Percentiles rank a stretch among this genome's conserved stretches.
Evolutionary conservation across 2,113 vertebrate genomes (phyloP).

Genomic region (Vulpes lagopus): DNA sequence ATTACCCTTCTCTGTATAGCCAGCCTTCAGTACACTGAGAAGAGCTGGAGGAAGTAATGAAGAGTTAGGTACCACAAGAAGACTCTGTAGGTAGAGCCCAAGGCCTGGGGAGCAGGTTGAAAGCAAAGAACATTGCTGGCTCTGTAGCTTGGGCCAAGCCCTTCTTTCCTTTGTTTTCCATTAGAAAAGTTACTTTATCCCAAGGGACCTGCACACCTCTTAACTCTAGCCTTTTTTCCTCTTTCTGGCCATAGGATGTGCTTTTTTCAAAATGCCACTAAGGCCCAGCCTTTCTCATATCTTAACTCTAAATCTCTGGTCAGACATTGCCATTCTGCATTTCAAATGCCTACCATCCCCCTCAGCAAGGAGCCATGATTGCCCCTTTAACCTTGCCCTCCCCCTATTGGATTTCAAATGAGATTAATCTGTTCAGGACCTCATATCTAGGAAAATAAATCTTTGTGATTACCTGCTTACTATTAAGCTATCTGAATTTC

Average conservation of each 20-base stretch:
- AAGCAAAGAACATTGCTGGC: neutral
- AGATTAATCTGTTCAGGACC: neutral
- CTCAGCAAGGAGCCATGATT: neutral
- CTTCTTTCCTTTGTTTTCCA: neutral
- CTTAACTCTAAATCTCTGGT: neutral
- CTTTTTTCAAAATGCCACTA: neutral
- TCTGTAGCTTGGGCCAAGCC: neutral
- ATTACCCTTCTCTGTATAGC: neutral
- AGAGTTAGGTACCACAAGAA: neutral
- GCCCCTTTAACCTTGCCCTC: neutral
- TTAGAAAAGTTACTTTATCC: neutral
- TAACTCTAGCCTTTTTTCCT: neutral
- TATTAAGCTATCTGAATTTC: slow-evolving; percentile 5
- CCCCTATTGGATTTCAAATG: neutral
- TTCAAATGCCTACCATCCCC: neutral
- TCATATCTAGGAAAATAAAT: neutral
- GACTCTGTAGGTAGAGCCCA: neutral
- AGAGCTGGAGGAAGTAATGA: neutral
- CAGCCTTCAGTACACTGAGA: neutral
- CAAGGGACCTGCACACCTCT: neutral
- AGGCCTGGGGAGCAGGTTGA: neutral
- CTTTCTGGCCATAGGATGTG: neutral
- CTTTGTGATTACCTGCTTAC: neutral
- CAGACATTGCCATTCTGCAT: neutral
- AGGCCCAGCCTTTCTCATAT: neutral